Percentiles rank a stretch among this genome's conserved stretches.
Conservation (phyloP, 2,113 vertebrate genomes). For the Calidris pugnax region DNA sequence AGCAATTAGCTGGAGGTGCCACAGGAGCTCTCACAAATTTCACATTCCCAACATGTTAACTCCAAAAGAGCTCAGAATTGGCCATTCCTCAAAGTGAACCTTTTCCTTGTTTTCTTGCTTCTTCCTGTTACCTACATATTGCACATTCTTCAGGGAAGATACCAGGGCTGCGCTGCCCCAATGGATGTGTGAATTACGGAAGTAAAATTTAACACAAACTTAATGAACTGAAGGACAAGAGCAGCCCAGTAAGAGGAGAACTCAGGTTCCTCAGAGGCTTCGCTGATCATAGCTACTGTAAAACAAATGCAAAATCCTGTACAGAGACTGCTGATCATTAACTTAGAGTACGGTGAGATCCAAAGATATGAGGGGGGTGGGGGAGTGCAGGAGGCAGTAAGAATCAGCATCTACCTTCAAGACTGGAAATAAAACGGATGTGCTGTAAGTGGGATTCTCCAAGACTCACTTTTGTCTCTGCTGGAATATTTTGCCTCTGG, state of each 20-base stretch:
- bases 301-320: neutral
- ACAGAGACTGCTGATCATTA: neutral
- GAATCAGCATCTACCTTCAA: neutral
- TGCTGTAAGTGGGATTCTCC: neutral
- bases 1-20: rapidly evolving
- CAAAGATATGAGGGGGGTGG: neutral
- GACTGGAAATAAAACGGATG: neutral
- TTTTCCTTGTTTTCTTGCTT: neutral
- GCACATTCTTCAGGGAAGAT: neutral
- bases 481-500: neutral
- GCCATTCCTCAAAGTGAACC: neutral
- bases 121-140: neutral
- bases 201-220: neutral
- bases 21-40: neutral
- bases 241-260: neutral
- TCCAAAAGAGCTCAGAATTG: neutral
- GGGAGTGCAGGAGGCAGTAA: neutral
- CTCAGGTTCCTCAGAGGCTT: neutral
- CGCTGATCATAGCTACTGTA: neutral
- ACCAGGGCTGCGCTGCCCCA: neutral
- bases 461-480: neutral
- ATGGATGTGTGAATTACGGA: neutral
- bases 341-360: neutral
- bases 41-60: neutral
- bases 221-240: neutral